Base-by-base conservation (phyloP, 92 coral and sea anemone species). In the Pocillopora meandrina region DNA sequence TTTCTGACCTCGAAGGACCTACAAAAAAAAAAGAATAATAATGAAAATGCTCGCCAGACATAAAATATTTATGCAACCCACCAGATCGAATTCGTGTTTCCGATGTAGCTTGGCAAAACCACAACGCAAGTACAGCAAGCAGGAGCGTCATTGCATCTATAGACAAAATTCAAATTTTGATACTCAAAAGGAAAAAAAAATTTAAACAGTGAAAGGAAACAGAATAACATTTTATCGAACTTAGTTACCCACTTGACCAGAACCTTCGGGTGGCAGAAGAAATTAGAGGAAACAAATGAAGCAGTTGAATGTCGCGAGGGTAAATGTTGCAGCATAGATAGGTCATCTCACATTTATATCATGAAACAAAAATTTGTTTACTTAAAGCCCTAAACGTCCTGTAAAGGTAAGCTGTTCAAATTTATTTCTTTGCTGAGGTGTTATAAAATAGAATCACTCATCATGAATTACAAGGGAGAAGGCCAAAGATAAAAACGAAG, bases 91-190 rank as follows among this genome's bases (percentile, higher is more conserved):
- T 71, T 71, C 31, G 31, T 26, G 55, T 42, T 21, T 33, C 75
- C 15, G 75, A 33, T 19, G 75, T 57, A 35, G 75, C 75, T 35
- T 71, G 75, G 75, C 57, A 35, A 14, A 35, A 17, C 75, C 75
- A 71, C 75, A 36, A 19, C 59, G 31, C 31, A 11, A 71, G 56
- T 15, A 71, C 16, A 11, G 75, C 75, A 21, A 71, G 47, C 15
- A 71, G 75, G 20, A 71, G 56, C 75, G 17, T 71, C 56, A 1
- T 71, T 14, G 11, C 15, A 14, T 12, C 66, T 62, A 62, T 62
- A 62, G n/a, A 62, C 5, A 3, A 7, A 16, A 8, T 16, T 17
- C 64, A 7, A 60, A 62, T 26, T 26, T 26, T 26, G 31, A 26
- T 26, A 26, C 31, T 26, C 31, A 26, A 26, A 26, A 26, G 1